Base-by-base conservation (phyloP, 2,888 invertebrate genomes). In the Melitaea athalia region DNA sequence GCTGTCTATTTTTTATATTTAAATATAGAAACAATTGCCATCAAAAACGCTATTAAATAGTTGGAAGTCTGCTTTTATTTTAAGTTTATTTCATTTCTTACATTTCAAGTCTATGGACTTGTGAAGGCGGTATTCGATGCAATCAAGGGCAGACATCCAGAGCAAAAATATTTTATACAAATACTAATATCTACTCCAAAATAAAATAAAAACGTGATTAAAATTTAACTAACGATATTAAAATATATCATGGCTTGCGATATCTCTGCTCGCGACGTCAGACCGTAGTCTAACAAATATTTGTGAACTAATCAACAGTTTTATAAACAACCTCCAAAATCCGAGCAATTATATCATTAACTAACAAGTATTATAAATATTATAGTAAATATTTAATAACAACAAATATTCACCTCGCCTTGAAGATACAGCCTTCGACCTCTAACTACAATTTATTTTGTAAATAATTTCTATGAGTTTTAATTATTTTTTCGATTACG, bases 281-380 rank as follows among this genome's bases (percentile, higher is more conserved):
- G 43, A n/a, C 38, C 55, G n/a, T 45, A n/a, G 38, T 0, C 11
- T 42, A 8, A 0, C 24, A n/a, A 59, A 63, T n/a, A 31, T 47
- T 42, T 53, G 65, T 42, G 52, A 65, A 67, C 65, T 72, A 70
- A 72, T 72, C 67, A 72, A 72, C 63, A 24, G 45, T 65, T 70
- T 65, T 66, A 70, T 65, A 53, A 60, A 55, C 63, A 68, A 72
- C 72, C 72, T 72, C 70, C 66, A 59, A 60, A 72, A 65, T 70
- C 59, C 43, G 47, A 72, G 65, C 68, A 66, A 70, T 70, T 72
- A 68, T 68, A 72, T 72, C 50, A 66, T 59, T 71, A 59, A 59
- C 50, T 59, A 57, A 38, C 59, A 53, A 15, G 59, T 47, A 45
- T 12, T 43, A 50, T n/a, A 10, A 64, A 52, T 47, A 45, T 12